phyloP scores from a whole-genome alignment of 2,888 invertebrate species.

The Peribatodes rhomboidaria region DNA sequence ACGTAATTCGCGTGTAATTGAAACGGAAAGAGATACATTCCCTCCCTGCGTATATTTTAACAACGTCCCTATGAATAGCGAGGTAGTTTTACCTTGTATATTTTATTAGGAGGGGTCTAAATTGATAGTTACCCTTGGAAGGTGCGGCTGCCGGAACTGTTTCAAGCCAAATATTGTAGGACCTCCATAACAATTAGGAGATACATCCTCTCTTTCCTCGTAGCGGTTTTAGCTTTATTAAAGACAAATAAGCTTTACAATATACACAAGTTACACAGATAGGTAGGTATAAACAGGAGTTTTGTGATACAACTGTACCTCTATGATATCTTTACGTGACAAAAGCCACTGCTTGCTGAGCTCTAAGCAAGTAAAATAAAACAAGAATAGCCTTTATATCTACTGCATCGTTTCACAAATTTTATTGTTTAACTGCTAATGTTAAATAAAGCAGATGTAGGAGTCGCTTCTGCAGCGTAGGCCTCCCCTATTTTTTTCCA shows the following conservation, averaged over 20 bases:
- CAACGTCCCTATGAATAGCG: constrained; percentile 22
- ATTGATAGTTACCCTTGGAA: constrained; percentile 28
- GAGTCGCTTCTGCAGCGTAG: too few species aligned
- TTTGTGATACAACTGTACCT: too few species aligned
- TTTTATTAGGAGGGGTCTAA: constrained; percentile 35
- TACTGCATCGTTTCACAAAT: too few species aligned
- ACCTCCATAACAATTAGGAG: constrained; percentile 6
- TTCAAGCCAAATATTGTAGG: constrained; percentile 10
- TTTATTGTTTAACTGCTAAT: too few species aligned
- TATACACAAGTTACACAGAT: too few species aligned
- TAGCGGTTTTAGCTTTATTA: constrained; percentile 2
- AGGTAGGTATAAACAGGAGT: too few species aligned
- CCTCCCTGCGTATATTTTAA: constrained; percentile 20
- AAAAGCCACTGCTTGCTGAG: too few species aligned
- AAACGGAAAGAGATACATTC: constrained; percentile 33
- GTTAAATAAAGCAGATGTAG: too few species aligned
- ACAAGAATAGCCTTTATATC: too few species aligned
- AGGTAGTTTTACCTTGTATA: constrained; percentile 27
- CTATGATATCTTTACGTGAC: too few species aligned
- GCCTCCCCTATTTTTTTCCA: too few species aligned
- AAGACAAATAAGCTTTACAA: background rate
- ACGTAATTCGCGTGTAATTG: constrained; percentile 37
- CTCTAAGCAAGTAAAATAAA: too few species aligned
- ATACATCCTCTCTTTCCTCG: background rate
- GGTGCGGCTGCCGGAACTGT: constrained; percentile 23